Evolutionary conservation across 2,797 vertebrate species (phyloP).

Genomic region (Onychomys leucogaster): DNA sequence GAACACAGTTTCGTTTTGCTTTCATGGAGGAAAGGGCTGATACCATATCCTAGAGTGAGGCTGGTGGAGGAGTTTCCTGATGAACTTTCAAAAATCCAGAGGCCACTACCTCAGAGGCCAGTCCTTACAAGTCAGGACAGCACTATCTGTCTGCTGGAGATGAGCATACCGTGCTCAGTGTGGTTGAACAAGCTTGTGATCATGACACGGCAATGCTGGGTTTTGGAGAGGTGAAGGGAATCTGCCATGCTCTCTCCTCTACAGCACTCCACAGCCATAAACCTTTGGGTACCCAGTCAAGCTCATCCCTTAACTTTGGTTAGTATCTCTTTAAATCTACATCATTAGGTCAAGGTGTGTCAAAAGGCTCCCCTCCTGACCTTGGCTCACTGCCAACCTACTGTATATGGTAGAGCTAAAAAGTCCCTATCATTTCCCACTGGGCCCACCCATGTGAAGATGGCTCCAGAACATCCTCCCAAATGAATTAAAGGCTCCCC

Average conservation of each 20-base stretch:
- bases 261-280: background rate
- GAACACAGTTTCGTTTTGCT: background rate
- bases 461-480: background rate
- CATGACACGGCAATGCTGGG: rapidly evolving
- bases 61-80: background rate
- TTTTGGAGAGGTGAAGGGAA: too few relatives aligned
- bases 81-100: background rate
- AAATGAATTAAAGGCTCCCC: background rate
- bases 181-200: background rate
- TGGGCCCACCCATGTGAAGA: background rate
- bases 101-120: background rate
- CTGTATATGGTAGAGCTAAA: slow-evolving; percentile 31
- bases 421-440: background rate
- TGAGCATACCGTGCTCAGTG: rapidly evolving
- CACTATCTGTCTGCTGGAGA: background rate
- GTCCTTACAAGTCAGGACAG: background rate
- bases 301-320: slow-evolving; percentile 4
- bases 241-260: background rate
- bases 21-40: background rate
- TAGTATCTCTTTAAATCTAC: slow-evolving; percentile 38
- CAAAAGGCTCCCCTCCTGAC: background rate
- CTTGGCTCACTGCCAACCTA: background rate
- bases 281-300: background rate
- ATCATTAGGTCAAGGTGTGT: slow-evolving; percentile 35
- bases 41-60: background rate